Base-by-base conservation (phyloP, 2,888 invertebrate species). In the Phyto melanocephala region DNA sequence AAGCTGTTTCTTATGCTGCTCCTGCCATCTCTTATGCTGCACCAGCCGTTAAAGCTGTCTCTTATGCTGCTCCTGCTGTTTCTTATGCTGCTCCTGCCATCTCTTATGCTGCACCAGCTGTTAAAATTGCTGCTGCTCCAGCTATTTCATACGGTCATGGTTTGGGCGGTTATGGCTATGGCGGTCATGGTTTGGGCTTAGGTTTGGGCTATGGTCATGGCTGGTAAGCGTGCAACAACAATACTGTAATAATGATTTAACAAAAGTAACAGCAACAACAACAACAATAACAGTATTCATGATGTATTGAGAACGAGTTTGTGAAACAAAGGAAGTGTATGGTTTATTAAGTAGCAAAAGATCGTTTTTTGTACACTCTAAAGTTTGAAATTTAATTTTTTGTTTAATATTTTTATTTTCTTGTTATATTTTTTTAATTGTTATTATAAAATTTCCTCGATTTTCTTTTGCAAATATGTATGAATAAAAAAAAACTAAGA, bases 1-100 rank as follows among this genome's bases (percentile, higher is more conserved):
- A 91, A 1, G 45, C 74, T 28, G 13, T 75, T 40, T 22, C 88
- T 89, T 45, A 86, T 58, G 87, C 87, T 35, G 87, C 87, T n/a
- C 86, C 87, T 10, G 84, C 86, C n/a, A 22, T 80, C 10, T 63
- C 78, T 7, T 84, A 85, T 80, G 88, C 88, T n/a, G 83, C 80
- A 0, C 92, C 93, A 5, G 88, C 92, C 10, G 88, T 90, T 13
- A 89, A 91, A 1, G 45, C 74, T 28, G 13, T 75, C 42, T 22
- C 88, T 89, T 45, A 86, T 58, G 87, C 94, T 2, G 95, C 95
- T 52, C 68, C 86, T 0, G 92, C 93, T 11, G 88, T 90, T 4
- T 89, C 91, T 2, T 85, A 91, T 20, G 89, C 71, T 47, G 63
- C 78, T 6, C 78, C 78, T 0, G 65, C 84, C 58, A 47, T 86